Evolutionary conservation across 2,113 vertebrate genomes (phyloP), one percentile per base, ranked within the genome.

Genomic region (Oceanites oceanicus): DNA sequence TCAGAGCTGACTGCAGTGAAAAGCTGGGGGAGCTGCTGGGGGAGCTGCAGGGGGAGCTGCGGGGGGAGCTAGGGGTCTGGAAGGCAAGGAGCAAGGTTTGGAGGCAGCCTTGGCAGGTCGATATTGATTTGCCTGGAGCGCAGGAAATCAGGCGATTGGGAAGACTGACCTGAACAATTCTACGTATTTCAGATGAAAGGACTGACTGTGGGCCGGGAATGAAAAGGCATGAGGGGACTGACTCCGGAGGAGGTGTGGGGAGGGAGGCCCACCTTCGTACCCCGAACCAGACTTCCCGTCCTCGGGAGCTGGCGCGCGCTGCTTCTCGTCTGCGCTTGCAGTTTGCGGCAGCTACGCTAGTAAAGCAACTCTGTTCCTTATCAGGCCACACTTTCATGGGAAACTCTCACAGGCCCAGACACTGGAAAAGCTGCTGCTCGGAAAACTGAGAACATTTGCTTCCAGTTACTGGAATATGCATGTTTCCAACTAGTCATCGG

Each of bases 331-430:
- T 82, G 49, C 1, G 3, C 71, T 70, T 32, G 30, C 74, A 40
- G 18, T 29, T 18, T 42, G 77, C 6, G 2, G 81, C 87, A 90
- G 87, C 75, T 61, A 45, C 3, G 1, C 44, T 2, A 22, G 75
- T 25, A 79, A 79, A 85, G 67, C 38, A 66, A 27, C 58, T 76
- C 90, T 96, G 77, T 23, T 90, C 85, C 71, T 88, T 68, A 88
- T 88, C 92, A 79, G 58, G 68, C 44, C 61, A 86, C 79, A 67
- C 29, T 0, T 70, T 65, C 15, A 29, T 36, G 44, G 50, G 65
- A 61, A 89, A 34, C 11, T 71, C 49, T 66, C n/a, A 50, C 22
- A 87, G 52, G 15, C 56, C 72, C 47, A 81, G 76, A 42, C 52
- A 21, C n/a, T 38, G 47, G 32, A 75, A 71, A 65, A 78, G 26